phyloP scores from a whole-genome alignment of 2,797 vertebrate genomes.

The Poliocrania exsul region DNA sequence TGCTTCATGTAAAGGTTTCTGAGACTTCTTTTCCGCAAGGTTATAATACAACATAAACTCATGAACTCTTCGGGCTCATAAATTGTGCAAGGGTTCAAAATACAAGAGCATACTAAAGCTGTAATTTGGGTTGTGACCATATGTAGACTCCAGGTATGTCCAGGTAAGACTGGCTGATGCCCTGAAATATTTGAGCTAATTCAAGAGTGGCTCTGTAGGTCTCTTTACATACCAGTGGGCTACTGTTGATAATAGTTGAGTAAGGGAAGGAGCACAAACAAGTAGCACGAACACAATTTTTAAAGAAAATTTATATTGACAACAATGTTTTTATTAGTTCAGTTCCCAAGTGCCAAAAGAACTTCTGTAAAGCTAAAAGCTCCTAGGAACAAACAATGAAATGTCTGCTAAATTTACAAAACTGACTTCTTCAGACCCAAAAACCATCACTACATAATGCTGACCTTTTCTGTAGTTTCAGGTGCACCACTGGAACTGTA shows the following conservation, averaged over 20 bases:
- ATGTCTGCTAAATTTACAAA: neutral
- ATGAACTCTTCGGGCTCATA: neutral
- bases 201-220: neutral
- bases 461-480: neutral
- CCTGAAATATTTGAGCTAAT: neutral
- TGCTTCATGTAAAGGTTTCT: neutral
- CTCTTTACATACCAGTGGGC: neutral
- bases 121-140: neutral
- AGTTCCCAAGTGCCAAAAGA: neutral
- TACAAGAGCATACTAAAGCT: neutral
- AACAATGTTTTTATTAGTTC: neutral
- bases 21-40: neutral
- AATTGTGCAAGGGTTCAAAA: neutral
- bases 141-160: neutral
- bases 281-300: neutral
- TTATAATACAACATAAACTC: neutral
- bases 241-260: accelerated
- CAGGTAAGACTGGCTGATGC: neutral
- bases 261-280: neutral
- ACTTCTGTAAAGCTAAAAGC: neutral
- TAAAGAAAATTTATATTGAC: neutral
- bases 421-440: neutral
- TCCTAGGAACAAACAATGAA: neutral
- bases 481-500: neutral
- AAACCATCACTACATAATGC: neutral